Evolutionary conservation across 2,888 invertebrate species (phyloP).

Genomic region (Phengaris alcon): DNA sequence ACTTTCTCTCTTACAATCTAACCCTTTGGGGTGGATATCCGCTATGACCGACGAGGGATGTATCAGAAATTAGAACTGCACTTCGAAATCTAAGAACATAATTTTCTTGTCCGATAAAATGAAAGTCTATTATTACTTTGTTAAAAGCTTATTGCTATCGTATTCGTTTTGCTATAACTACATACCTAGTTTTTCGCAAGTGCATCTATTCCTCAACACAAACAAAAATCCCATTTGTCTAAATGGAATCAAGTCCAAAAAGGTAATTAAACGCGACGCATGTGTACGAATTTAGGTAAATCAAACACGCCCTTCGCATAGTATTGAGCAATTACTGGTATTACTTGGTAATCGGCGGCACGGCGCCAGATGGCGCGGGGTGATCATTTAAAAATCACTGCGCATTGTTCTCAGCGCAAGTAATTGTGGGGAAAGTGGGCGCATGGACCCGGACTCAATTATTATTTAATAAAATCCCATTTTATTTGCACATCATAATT

Average conservation of each 20-base stretch:
- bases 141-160: not conserved
- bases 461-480: constrained; percentile 65
- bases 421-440: constrained; percentile 79
- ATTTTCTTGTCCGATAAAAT: not conserved
- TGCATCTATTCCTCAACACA: not conserved
- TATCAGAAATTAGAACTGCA: constrained; percentile 9
- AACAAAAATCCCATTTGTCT: not conserved
- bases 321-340: constrained; percentile 65
- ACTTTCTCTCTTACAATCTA: not conserved
- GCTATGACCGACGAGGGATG: not conserved
- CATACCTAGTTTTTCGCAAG: not conserved
- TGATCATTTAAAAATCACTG: constrained; percentile 79
- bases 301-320: constrained; percentile 23
- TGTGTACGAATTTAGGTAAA: constrained; percentile 19
- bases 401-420: constrained; percentile 76
- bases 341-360: constrained; percentile 59
- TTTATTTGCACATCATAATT: constrained; percentile 10
- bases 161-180: not conserved
- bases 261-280: not conserved
- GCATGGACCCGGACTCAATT: constrained; percentile 69
- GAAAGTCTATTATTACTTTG: not conserved
- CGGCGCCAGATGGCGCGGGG: constrained; percentile 69
- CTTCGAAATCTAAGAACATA: not conserved
- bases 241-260: not conserved
- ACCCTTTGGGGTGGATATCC: constrained; percentile 10